Evolutionary conservation across 2,888 invertebrate genomes (phyloP).

Genomic region (Hololepta plana): DNA sequence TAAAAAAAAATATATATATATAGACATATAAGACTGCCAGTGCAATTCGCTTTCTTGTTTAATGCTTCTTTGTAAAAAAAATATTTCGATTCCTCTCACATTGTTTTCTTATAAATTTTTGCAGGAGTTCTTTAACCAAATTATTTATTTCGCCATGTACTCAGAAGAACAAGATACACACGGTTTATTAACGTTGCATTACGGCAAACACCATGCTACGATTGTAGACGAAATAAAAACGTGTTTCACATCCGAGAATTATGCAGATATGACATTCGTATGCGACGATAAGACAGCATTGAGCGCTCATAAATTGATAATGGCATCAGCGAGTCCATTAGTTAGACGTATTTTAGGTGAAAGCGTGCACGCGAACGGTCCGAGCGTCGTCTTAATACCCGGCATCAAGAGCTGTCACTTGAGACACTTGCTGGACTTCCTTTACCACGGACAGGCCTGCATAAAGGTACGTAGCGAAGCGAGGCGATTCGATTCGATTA

Average conservation of each 20-base stretch:
- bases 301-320: slow-evolving; percentile 67
- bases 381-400: slow-evolving; percentile 68
- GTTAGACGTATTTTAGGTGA: slow-evolving; percentile 62
- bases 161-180: slow-evolving; percentile 35
- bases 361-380: slow-evolving; percentile 47
- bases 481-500: no score
- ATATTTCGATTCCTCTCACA: background rate
- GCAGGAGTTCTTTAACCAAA: slow-evolving; percentile 18
- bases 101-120: slow-evolving; percentile 9
- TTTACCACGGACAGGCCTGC: slow-evolving; percentile 73
- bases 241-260: slow-evolving; percentile 73
- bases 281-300: slow-evolving; percentile 71
- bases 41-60: no score
- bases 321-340: slow-evolving; percentile 75
- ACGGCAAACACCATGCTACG: slow-evolving; percentile 86
- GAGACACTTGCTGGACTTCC: slow-evolving; percentile 64
- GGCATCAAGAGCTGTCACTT: slow-evolving; percentile 65
- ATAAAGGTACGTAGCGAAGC: slow-evolving; percentile 39
- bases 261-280: slow-evolving; percentile 70
- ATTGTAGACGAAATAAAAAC: slow-evolving; percentile 79
- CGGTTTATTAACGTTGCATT: slow-evolving; percentile 75
- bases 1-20: no score
- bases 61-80: no score
- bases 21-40: no score
- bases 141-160: slow-evolving; percentile 32